These are phyloP conservation scores for Haemorhous mexicanus DNA, from an alignment of 2,113 vertebrate genomes.

Conservation along the genomic window DNA sequence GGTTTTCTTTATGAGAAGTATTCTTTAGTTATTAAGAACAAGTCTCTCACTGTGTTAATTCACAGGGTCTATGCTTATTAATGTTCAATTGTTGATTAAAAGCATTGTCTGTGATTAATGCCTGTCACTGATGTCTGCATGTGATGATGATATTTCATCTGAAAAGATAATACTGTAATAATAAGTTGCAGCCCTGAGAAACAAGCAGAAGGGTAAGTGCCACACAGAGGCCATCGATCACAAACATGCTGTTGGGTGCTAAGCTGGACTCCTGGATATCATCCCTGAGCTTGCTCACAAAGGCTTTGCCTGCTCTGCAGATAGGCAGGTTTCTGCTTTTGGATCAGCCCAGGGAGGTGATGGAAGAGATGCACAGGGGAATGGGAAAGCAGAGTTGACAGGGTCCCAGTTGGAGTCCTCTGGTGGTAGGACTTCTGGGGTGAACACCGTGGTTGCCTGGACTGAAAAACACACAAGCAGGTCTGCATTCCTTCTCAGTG, in stretches of 20 bases:
- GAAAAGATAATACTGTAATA: constrained; percentile 12
- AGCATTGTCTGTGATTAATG: constrained; percentile 55
- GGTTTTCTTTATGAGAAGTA: constrained; percentile 59
- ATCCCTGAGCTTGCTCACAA: background rate
- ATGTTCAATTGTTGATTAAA: constrained; percentile 62
- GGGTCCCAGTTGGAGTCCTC: background rate
- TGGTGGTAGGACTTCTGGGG: background rate
- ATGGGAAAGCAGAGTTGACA: background rate
- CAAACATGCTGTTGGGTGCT: background rate
- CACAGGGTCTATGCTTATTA: constrained; percentile 71
- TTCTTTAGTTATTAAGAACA: constrained; percentile 66
- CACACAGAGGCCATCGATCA: background rate
- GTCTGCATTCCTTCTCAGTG: background rate
- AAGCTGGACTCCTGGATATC: background rate
- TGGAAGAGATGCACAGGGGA: background rate
- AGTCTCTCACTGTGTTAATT: constrained; percentile 67
- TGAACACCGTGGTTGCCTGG: background rate
- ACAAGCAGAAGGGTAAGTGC: background rate
- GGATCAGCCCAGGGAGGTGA: background rate
- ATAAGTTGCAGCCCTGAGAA: constrained; percentile 29
- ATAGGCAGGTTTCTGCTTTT: background rate
- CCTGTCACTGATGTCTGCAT: constrained; percentile 60
- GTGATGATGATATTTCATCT: constrained; percentile 1
- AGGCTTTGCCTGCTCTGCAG: background rate
- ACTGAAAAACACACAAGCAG: background rate